Percentiles rank a stretch among this genome's conserved stretches.
phyloP scores from a whole-genome alignment of 92 coral and sea anemone genomes.

The Parazoanthus swiftii region DNA sequence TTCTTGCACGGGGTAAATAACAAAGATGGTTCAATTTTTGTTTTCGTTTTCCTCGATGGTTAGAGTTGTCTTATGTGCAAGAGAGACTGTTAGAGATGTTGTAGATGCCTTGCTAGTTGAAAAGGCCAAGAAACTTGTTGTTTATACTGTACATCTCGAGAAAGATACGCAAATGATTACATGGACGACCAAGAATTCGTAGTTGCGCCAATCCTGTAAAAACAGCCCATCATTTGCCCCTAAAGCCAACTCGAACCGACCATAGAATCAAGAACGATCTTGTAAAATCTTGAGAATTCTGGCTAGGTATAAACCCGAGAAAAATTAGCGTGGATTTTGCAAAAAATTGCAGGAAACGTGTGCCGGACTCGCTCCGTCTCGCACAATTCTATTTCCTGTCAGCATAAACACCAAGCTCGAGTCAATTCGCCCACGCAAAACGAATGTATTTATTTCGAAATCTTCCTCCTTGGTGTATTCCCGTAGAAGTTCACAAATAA shows the following conservation, averaged over 20 bases:
- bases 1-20: constrained; percentile 40
- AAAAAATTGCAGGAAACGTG: constrained; percentile 44
- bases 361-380: constrained; percentile 25
- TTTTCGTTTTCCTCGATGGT: not conserved
- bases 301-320: not conserved
- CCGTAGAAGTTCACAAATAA: not conserved
- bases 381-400: constrained; percentile 45
- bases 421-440: constrained; percentile 48
- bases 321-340: constrained; percentile 17
- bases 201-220: constrained; percentile 31
- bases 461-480: not conserved
- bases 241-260: not conserved
- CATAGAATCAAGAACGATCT: not conserved
- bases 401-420: constrained; percentile 40
- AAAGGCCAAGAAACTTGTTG: not conserved
- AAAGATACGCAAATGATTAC: constrained; percentile 4
- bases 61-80: not conserved
- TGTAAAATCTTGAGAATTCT: not conserved
- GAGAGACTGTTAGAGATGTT: not conserved
- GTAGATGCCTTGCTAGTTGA: not conserved
- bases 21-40: constrained; percentile 17
- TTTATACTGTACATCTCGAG: constrained; percentile 10
- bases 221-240: constrained; percentile 15
- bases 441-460: constrained; percentile 42
- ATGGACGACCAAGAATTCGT: constrained; percentile 34